Evolutionary conservation across 2,888 invertebrate species (phyloP).

Genomic region (Pristionchus entomophagus): DNA sequence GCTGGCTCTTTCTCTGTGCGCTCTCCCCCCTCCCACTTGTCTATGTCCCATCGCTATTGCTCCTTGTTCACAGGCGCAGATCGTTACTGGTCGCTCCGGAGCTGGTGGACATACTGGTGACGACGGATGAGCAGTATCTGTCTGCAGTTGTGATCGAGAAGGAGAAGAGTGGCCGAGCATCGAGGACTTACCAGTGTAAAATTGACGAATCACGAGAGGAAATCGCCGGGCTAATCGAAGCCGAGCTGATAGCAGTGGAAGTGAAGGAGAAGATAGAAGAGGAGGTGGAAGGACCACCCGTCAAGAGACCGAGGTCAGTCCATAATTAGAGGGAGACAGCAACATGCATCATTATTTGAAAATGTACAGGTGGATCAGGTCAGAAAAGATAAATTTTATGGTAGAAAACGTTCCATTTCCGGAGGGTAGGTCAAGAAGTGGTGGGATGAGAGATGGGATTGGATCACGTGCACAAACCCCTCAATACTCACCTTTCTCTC

Average conservation of each 20-base stretch:
- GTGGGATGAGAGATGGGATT: constrained; percentile 30
- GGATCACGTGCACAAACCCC: not conserved
- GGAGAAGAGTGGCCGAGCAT: not conserved
- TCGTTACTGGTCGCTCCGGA: not conserved
- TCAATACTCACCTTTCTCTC: not conserved
- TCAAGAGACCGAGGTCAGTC: not conserved
- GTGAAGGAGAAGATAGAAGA: not conserved
- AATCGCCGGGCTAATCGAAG: too few relatives aligned
- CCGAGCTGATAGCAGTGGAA: not conserved
- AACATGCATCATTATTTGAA: too few relatives aligned
- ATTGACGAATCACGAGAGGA: too few relatives aligned
- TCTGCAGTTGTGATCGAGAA: not conserved
- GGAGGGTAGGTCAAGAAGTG: not conserved
- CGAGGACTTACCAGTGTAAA: too few relatives aligned
- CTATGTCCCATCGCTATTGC: too few relatives aligned
- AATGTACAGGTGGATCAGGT: too few relatives aligned
- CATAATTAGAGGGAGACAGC: not conserved
- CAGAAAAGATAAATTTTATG: too few relatives aligned
- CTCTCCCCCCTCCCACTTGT: constrained; percentile 16
- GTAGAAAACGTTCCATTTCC: too few relatives aligned
- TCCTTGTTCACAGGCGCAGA: not conserved
- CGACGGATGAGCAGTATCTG: not conserved
- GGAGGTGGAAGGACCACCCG: constrained; percentile 27
- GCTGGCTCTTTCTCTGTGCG: not conserved
- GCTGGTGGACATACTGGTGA: not conserved